A percentile compares a stretch with the other conserved stretches of the same genome.
phyloP scores from a whole-genome alignment of 1,140 invertebrate genomes.

The Aplysia californica region DNA sequence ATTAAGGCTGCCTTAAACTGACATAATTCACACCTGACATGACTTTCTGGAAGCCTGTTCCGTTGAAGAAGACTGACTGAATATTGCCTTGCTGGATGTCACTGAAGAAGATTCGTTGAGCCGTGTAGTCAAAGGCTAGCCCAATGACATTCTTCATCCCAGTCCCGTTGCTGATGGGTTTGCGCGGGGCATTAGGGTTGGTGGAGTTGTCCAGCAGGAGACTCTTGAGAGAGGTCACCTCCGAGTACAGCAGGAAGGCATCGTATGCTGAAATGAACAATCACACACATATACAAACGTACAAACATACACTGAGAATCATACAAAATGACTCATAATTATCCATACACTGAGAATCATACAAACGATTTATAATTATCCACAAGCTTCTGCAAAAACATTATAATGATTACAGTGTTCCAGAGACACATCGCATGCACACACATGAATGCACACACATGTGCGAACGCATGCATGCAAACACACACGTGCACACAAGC shows the following conservation, averaged over 20 bases:
- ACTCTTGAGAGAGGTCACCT: conserved; percentile 88
- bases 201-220: conserved; percentile 79
- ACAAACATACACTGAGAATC: too few species aligned
- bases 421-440: too few species aligned
- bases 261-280: conserved; percentile 71
- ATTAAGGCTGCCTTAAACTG: too few species aligned
- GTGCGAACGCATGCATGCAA: too few species aligned
- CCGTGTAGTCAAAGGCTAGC: conserved; percentile 81
- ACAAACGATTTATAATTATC: too few species aligned
- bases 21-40: conserved; percentile 69
- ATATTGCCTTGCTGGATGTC: conserved; percentile 88
- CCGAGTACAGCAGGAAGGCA: conserved; percentile 92
- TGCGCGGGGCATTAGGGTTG: conserved; percentile 74
- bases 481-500: too few species aligned
- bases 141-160: conserved; percentile 87
- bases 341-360: too few species aligned
- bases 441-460: too few species aligned
- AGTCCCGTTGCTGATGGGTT: conserved; percentile 80
- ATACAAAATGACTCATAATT: too few species aligned
- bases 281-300: too few species aligned
- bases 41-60: conserved; percentile 77
- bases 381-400: too few species aligned
- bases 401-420: too few species aligned
- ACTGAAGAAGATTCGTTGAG: conserved; percentile 82
- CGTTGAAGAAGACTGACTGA: conserved; percentile 86